phyloP scores from a whole-genome alignment of 2,113 vertebrate genomes.

The Alouatta palliata region DNA sequence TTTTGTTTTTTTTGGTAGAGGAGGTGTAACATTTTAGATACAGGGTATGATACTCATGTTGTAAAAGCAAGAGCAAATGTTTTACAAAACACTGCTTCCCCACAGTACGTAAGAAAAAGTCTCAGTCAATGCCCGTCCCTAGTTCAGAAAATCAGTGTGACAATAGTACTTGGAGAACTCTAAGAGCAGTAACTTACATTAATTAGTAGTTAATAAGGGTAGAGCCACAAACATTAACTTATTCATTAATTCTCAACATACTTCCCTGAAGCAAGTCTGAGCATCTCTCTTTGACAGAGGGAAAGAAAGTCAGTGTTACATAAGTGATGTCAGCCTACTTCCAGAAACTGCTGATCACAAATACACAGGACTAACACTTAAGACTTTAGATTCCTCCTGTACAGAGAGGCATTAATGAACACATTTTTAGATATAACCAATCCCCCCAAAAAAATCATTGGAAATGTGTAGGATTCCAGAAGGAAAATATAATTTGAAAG shows the following conservation, averaged over 20 bases:
- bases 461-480: background rate
- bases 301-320: background rate
- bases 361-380: background rate
- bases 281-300: background rate
- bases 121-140: background rate
- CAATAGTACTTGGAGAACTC: background rate
- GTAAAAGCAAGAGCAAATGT: background rate
- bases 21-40: background rate
- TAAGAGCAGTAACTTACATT: conserved; percentile 45
- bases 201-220: conserved; percentile 56
- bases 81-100: background rate
- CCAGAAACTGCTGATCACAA: background rate
- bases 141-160: background rate
- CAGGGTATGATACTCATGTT: background rate
- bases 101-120: background rate
- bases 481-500: conserved; percentile 6
- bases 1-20: background rate
- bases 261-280: background rate
- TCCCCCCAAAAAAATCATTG: background rate
- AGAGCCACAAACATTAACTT: conserved; percentile 50
- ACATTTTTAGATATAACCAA: background rate
- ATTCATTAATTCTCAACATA: conserved; percentile 52
- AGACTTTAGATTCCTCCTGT: background rate
- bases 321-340: background rate
- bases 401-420: background rate